A percentile compares a stretch with the other conserved stretches of the same genome.
These are phyloP conservation scores for Limanda limanda DNA, from an alignment of 2,113 vertebrate genomes.

Conservation along the genomic window DNA sequence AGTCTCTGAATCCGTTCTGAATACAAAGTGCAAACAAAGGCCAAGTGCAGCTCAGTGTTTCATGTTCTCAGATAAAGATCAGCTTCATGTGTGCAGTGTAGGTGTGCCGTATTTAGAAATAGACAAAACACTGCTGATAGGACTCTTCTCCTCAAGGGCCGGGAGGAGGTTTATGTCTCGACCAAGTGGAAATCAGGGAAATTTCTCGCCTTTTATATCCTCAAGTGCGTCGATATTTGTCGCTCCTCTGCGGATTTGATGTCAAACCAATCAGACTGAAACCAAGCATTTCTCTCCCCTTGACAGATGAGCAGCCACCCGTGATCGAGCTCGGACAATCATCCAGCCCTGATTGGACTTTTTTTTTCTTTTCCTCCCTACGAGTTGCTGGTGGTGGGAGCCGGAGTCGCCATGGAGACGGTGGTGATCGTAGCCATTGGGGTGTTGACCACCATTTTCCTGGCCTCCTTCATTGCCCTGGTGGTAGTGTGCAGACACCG, in stretches of 20 bases:
- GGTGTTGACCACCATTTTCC: constrained; percentile 94
- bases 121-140: not conserved
- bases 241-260: not conserved
- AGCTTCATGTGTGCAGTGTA: constrained; percentile 31
- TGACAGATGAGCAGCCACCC: constrained; percentile 71
- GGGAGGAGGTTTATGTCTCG: not conserved
- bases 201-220: not conserved
- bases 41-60: not conserved
- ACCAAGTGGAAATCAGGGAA: constrained; percentile 1
- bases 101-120: constrained; percentile 41
- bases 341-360: constrained; percentile 43
- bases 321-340: constrained; percentile 54
- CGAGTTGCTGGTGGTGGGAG: constrained; percentile 17
- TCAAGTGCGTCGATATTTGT: constrained; percentile 4
- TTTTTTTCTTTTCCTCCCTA: not conserved
- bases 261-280: constrained; percentile 35
- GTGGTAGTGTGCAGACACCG: constrained; percentile 94
- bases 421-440: constrained; percentile 97
- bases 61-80: constrained; percentile 51
- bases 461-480: constrained; percentile 94
- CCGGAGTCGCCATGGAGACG: constrained; percentile 88
- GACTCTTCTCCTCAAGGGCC: not conserved
- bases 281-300: constrained; percentile 19
- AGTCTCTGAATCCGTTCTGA: not conserved
- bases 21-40: constrained; percentile 41